Evolutionary conservation across 2,113 vertebrate genomes (phyloP).

Genomic region (Furnarius figulus): DNA sequence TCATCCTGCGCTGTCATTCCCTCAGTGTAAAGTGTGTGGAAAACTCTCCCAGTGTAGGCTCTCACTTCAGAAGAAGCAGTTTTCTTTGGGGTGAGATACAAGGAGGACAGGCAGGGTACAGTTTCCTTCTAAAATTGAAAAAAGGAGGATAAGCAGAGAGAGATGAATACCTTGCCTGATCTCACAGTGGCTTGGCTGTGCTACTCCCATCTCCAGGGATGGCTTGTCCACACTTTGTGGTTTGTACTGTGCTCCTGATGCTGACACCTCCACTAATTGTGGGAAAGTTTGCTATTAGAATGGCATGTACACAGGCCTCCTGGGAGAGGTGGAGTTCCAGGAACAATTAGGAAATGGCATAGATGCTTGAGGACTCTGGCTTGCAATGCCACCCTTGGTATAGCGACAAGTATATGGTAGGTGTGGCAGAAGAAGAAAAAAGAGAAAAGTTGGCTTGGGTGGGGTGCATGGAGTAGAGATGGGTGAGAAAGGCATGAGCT

Average conservation of each 20-base stretch:
- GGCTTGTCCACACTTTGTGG: neutral
- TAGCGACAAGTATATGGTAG: neutral
- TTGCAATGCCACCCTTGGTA: neutral
- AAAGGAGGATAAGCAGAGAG: neutral
- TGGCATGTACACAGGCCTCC: neutral
- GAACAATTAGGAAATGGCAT: constrained; percentile 17
- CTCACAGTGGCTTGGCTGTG: neutral
- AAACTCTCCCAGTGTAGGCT: neutral
- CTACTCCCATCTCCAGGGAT: neutral
- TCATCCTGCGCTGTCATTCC: neutral
- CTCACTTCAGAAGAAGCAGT: neutral
- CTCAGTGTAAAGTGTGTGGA: neutral
- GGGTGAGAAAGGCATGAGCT: constrained; percentile 22
- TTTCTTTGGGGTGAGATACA: neutral
- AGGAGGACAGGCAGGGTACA: neutral
- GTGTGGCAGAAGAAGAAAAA: constrained; percentile 34
- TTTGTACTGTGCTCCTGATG: neutral
- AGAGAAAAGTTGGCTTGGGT: constrained; percentile 7
- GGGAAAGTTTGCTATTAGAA: constrained; percentile 22
- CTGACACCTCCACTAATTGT: neutral
- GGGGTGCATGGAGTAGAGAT: neutral
- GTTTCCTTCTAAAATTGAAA: neutral
- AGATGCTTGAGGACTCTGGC: neutral
- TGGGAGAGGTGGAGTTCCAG: constrained; percentile 27
- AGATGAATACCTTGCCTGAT: neutral